Conservation (phyloP, 2,113 vertebrate genomes). For the Arvicanthis niloticus region DNA sequence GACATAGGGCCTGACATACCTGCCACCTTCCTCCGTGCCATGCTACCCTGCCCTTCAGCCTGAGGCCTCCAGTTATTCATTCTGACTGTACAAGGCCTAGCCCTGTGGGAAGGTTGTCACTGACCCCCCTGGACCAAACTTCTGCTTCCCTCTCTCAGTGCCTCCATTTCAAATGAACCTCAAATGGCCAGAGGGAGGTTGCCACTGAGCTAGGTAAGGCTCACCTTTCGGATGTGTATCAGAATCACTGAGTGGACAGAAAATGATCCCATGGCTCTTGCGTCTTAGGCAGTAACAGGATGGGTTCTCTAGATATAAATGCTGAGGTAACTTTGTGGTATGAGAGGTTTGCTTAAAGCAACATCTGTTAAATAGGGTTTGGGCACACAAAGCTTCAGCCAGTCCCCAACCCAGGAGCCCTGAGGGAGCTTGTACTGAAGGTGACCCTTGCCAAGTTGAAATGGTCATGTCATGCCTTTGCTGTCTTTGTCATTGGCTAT, state of each 20-base stretch:
- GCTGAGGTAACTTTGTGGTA: background rate
- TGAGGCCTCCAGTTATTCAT: background rate
- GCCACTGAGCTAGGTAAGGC: background rate
- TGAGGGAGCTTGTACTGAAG: background rate
- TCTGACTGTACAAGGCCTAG: background rate
- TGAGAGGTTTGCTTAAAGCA: background rate
- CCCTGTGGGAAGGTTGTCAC: background rate
- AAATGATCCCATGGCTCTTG: background rate
- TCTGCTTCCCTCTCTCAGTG: background rate
- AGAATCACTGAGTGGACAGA: background rate
- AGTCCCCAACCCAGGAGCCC: background rate
- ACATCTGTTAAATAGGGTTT: background rate
- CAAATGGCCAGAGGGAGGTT: background rate
- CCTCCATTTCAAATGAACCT: background rate
- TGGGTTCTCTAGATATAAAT: background rate
- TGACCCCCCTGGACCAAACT: background rate
- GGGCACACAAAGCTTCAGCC: background rate
- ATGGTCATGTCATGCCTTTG: background rate
- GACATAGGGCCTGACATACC: background rate
- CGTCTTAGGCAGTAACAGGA: background rate
- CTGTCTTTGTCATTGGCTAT: background rate
- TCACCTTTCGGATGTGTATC: background rate
- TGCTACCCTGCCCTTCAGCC: background rate
- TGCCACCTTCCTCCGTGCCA: background rate
- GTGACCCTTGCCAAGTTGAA: background rate